Conservation (phyloP, 2,113 vertebrate genomes). For the Crotalus tigris region DNA sequence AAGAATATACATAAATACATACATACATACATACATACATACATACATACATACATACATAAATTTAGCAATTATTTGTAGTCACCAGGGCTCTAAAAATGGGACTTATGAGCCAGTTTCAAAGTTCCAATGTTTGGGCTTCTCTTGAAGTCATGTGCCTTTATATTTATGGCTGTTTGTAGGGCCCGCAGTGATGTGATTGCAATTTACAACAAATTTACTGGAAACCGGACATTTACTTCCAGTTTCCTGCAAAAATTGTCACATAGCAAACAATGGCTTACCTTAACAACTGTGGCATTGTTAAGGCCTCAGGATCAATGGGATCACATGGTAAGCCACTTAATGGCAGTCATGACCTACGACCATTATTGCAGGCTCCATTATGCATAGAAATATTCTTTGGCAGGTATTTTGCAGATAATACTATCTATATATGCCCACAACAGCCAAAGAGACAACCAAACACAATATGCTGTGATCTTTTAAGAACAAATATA, state of each 20-base stretch:
- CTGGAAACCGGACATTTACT: too few relatives aligned
- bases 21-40: too few relatives aligned
- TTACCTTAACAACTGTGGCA: not conserved
- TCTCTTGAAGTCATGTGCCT: not conserved
- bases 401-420: not conserved
- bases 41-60: too few relatives aligned
- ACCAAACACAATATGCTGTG: not conserved
- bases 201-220: not conserved
- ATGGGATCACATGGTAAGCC: not conserved
- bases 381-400: not conserved
- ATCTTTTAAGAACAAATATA: not conserved
- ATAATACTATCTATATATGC: not conserved
- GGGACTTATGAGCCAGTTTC: not conserved
- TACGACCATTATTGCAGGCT: not conserved
- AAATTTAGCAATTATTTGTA: too few relatives aligned
- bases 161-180: not conserved
- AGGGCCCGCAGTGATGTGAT: not conserved
- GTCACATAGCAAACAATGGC: not conserved
- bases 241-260: not conserved
- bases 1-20: too few relatives aligned
- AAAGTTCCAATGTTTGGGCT: not conserved
- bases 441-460: not conserved
- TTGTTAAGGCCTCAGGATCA: not conserved
- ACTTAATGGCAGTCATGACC: not conserved
- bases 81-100: not conserved